phyloP scores from a whole-genome alignment of 1,140 invertebrate genomes.

The roundworm (Caenorhabditis elegans) region DNA sequence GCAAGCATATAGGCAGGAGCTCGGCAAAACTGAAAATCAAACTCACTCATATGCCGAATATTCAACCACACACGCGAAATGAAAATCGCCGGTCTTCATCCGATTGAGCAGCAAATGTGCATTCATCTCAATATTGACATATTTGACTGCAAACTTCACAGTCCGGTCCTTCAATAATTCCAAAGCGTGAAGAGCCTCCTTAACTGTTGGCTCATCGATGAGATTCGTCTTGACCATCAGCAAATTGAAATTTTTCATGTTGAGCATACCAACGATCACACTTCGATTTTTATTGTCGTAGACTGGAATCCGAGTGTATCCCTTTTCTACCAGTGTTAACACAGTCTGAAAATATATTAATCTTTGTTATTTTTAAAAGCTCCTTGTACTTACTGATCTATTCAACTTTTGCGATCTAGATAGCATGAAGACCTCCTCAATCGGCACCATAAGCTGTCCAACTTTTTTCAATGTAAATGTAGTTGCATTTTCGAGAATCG shows the following conservation, averaged over 20 bases:
- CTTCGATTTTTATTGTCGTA: conserved; percentile 10
- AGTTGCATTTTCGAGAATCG: not conserved
- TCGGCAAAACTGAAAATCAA: no score
- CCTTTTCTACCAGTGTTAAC: not conserved
- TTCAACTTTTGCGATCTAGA: not conserved
- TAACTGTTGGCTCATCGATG: not conserved
- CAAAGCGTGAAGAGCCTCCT: not conserved
- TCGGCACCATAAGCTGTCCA: not conserved
- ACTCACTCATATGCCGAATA: not conserved
- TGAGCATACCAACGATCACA: not conserved
- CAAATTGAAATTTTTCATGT: not conserved
- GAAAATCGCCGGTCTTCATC: conserved; percentile 4
- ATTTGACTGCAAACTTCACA: not conserved
- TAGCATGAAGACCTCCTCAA: not conserved
- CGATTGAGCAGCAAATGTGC: not conserved
- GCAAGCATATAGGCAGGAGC: no score
- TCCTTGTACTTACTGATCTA: not conserved
- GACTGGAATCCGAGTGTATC: conserved; percentile 7
- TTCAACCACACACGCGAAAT: conserved; percentile 2
- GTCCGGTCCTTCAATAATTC: not conserved
- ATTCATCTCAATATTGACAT: conserved; percentile 10
- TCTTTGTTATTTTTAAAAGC: not conserved
- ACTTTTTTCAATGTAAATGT: not conserved
- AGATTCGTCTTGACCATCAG: not conserved
- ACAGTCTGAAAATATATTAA: conserved; percentile 17